Evolutionary conservation across 2,113 vertebrate genomes (phyloP).

Genomic region (Megaptera novaeangliae): DNA sequence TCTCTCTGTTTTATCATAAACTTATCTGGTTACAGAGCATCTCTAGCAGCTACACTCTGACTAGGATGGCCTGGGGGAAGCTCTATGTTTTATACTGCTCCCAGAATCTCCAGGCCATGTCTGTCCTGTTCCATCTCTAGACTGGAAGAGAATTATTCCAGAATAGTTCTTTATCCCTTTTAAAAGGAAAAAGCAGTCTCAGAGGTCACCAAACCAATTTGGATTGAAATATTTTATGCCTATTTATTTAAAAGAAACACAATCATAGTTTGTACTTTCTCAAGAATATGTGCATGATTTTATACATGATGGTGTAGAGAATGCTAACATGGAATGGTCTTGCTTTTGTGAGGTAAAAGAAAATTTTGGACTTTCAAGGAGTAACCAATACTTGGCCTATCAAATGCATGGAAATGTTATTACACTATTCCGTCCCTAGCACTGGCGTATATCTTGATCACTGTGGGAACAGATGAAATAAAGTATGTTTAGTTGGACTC

Average conservation of each 20-base stretch:
- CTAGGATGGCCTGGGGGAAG: background rate
- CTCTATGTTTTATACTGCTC: background rate
- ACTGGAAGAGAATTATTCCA: background rate
- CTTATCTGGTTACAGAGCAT: background rate
- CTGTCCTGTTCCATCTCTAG: background rate
- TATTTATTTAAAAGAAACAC: background rate
- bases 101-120: background rate
- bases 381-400: background rate
- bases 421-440: accelerated
- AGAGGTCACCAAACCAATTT: background rate
- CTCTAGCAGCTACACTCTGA: accelerated
- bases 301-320: background rate
- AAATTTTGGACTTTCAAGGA: background rate
- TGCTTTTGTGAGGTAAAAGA: background rate
- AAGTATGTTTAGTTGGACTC: background rate
- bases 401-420: background rate
- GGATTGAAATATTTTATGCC: background rate
- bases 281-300: background rate
- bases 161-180: background rate
- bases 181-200: background rate
- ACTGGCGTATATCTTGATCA: background rate
- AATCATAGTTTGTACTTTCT: background rate
- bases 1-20: background rate
- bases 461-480: background rate
- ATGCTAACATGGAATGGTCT: background rate